Evolutionary conservation across 2,113 vertebrate genomes (phyloP), one percentile per base, ranked within the genome.

Genomic region (Chauna torquata): DNA sequence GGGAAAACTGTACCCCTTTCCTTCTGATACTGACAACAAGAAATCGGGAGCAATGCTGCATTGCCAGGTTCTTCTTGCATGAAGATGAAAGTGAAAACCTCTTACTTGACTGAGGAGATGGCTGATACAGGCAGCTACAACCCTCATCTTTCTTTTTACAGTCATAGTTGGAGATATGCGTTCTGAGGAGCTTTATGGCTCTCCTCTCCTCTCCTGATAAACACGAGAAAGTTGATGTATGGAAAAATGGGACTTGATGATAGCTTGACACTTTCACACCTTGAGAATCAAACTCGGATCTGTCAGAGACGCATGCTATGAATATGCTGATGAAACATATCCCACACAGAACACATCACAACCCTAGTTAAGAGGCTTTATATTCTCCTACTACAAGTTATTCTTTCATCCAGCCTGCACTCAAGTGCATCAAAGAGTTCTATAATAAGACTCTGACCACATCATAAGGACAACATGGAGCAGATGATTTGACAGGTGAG

Each of bases 241-340:
- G 49, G 90, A 64, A 95, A 91, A 95, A 95, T 93, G 82, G 90
- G 79, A 96, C 87, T 94, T 93, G 96, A 90, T 96, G 96, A 97
- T 96, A 93, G 88, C 93, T 96, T 92, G 94, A 74, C 96, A 92
- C 82, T 92, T 96, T 97, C 92, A 96, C 94, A 96, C 94, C 94
- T 96, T 96, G 85, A 94, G 90, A 93, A 91, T 94, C 93, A 95
- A 74, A 82, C 85, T 96, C 19, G 0, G 68, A 93, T 91, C 93
- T 96, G 95, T 95, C 83, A 94, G 83, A 88, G 86, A 40, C 8
- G 2, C 88, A 76, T 42, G 77, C 88, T 91, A 76, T 95, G 92
- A 95, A 91, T 89, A 94, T 94, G 83, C 92, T 95, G 95, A 94
- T 97, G 92, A 95, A 97, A 95, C 59, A 74, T 92, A 96, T 88